Evolutionary conservation across 2,888 invertebrate species (phyloP).

Genomic region (Xiphydria camelus): DNA sequence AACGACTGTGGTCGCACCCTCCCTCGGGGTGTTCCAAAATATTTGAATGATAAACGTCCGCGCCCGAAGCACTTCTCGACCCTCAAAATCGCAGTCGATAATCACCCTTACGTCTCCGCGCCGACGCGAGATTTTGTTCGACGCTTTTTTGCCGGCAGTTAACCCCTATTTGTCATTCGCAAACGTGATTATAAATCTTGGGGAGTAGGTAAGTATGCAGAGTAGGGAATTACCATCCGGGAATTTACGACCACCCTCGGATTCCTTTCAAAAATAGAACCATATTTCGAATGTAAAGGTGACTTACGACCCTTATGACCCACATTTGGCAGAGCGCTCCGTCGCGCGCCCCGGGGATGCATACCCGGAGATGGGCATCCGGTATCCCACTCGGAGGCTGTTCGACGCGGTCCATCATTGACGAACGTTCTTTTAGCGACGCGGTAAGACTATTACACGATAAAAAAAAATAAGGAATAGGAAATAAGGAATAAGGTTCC

Average conservation of each 20-base stretch:
- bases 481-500: too few relatives aligned
- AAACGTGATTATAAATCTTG: constrained; percentile 35
- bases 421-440: too few relatives aligned
- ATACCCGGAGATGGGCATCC: too few relatives aligned
- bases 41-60: too few relatives aligned
- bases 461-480: too few relatives aligned
- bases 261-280: constrained; percentile 35
- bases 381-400: too few relatives aligned
- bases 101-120: neutral
- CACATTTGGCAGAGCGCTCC: constrained; percentile 17
- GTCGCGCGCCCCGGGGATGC: neutral
- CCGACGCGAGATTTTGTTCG: constrained; percentile 1
- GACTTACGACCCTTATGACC: constrained; percentile 35
- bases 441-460: too few relatives aligned
- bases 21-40: too few relatives aligned
- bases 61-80: neutral
- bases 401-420: too few relatives aligned
- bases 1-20: too few relatives aligned
- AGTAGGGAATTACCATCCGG: constrained; percentile 34
- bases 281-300: constrained; percentile 38
- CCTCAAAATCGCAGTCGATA: neutral
- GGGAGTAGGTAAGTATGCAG: constrained; percentile 24
- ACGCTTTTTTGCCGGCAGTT: constrained; percentile 1
- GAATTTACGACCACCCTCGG: constrained; percentile 32
- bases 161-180: constrained; percentile 30